Percentiles rank a stretch among this genome's conserved stretches.
Conservation (phyloP, 2,113 vertebrate species). For the Plecturocebus donacophilus region DNA sequence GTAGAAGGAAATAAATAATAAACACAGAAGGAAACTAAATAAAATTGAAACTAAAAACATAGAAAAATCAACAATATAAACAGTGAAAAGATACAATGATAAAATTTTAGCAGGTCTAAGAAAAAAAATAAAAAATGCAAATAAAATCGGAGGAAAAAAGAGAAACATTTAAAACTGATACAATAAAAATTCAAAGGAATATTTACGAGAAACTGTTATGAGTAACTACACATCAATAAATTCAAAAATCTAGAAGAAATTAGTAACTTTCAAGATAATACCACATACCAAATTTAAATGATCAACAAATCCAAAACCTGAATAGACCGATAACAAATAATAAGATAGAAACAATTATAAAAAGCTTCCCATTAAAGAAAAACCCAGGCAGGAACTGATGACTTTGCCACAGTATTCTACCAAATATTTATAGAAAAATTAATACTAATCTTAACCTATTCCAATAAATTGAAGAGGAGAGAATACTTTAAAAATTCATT, state of each 20-base stretch:
- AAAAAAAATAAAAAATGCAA: background rate
- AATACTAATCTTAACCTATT: background rate
- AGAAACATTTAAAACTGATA: background rate
- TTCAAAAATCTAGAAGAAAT: too few relatives aligned
- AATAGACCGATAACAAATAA: too few relatives aligned
- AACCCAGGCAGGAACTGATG: background rate
- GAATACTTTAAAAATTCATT: background rate
- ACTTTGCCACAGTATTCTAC: too few relatives aligned
- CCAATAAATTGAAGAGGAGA: background rate
- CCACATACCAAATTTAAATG: too few relatives aligned
- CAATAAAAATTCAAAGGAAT: too few relatives aligned
- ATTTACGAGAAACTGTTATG: too few relatives aligned
- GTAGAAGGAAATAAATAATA: background rate
- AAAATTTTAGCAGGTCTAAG: background rate
- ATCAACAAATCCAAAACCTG: too few relatives aligned
- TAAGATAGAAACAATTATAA: background rate
- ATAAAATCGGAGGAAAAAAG: background rate
- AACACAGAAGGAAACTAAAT: background rate
- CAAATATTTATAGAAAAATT: background rate
- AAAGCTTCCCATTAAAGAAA: background rate
- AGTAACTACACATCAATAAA: too few relatives aligned
- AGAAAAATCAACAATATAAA: background rate
- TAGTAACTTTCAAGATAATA: too few relatives aligned
- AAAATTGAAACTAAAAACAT: background rate
- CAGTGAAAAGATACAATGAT: background rate